These are phyloP conservation scores for Conus betulinus DNA, from an alignment of 1,140 invertebrate genomes.

Conservation along the genomic window DNA sequence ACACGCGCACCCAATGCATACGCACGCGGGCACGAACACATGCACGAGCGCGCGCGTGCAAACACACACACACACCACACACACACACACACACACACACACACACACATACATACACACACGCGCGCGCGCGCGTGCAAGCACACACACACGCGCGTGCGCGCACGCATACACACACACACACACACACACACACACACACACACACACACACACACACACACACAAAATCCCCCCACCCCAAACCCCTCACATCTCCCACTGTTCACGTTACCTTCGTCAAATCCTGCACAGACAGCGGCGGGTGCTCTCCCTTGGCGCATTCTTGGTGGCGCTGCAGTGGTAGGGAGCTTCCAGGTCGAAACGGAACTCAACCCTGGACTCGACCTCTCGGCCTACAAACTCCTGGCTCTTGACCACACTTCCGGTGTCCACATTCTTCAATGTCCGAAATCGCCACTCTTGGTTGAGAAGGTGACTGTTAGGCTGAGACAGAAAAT, in stretches of 20 bases:
- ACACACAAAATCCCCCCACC: too few relatives aligned
- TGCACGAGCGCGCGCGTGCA: too few relatives aligned
- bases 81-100: too few relatives aligned
- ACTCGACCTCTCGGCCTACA: neutral
- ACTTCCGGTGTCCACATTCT: neutral
- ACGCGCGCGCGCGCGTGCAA: too few relatives aligned
- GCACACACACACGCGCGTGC: too few relatives aligned
- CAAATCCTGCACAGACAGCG: neutral
- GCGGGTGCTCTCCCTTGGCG: neutral
- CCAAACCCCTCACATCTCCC: too few relatives aligned
- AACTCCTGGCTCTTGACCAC: neutral
- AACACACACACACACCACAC: neutral
- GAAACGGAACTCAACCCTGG: conserved; percentile 4
- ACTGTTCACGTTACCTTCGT: neutral
- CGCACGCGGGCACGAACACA: too few relatives aligned
- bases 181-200: conserved; percentile 11
- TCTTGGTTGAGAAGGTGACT: neutral
- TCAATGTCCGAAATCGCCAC: neutral
- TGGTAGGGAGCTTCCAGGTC: neutral
- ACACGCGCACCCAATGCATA: too few relatives aligned
- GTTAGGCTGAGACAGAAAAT: neutral
- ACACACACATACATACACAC: too few relatives aligned
- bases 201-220: neutral
- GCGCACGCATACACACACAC: neutral
- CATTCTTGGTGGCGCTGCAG: neutral